phyloP scores from a whole-genome alignment of 1,140 invertebrate species.

The Tetranychus cinnabarinus region DNA sequence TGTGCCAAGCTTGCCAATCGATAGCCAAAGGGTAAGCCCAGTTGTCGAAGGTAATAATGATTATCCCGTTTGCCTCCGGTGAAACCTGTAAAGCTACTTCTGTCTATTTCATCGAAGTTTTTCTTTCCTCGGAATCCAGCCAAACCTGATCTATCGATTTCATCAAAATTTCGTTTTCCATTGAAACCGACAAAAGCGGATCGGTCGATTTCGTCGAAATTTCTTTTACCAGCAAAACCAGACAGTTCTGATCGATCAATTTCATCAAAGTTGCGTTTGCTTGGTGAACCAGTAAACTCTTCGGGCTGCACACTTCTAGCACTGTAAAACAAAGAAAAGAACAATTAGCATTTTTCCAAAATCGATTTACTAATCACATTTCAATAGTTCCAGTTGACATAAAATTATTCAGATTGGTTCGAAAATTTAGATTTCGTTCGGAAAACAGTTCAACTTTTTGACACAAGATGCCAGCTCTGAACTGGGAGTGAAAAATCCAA shows the following conservation, averaged over 20 bases:
- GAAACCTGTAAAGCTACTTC: slow-evolving; percentile 30
- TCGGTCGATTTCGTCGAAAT: slow-evolving; percentile 35
- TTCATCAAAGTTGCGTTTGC: slow-evolving; percentile 33
- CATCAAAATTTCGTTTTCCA: slow-evolving; percentile 30
- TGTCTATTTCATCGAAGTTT: slow-evolving; percentile 36
- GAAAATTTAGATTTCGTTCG: too few species aligned
- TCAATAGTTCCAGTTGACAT: too few species aligned
- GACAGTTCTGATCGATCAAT: slow-evolving; percentile 33
- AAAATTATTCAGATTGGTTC: too few species aligned
- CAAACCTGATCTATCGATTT: slow-evolving; percentile 25
- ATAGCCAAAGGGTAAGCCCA: slow-evolving; percentile 27
- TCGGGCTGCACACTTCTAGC: not conserved
- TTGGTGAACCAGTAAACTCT: slow-evolving; percentile 7
- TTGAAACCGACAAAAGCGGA: slow-evolving; percentile 30
- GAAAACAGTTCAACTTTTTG: too few species aligned
- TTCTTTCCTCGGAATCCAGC: slow-evolving; percentile 13
- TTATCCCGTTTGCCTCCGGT: too few species aligned
- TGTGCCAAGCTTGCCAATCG: slow-evolving; percentile 16
- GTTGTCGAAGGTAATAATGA: slow-evolving; percentile 18
- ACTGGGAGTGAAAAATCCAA: too few species aligned
- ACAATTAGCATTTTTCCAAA: not conserved
- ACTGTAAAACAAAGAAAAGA: not conserved
- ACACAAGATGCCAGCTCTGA: too few species aligned
- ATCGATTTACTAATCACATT: too few species aligned
- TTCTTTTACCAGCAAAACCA: slow-evolving; percentile 27